These are phyloP conservation scores for Cyphomyrmex costatus DNA, from an alignment of 1,140 invertebrate species.

Conservation along the genomic window DNA sequence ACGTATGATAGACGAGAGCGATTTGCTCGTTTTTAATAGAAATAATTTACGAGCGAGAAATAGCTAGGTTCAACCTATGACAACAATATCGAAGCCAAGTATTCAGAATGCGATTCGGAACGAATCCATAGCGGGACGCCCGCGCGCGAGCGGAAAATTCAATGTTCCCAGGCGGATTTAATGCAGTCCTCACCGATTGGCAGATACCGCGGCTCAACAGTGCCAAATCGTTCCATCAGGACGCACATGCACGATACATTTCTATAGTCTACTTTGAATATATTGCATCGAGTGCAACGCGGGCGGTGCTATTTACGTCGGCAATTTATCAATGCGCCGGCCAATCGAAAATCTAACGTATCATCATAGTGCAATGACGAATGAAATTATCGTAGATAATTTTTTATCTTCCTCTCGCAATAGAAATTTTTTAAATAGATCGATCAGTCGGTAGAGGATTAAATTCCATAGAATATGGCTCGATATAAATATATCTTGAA, in stretches of 20 bases:
- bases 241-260: slow-evolving; percentile 55
- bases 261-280: slow-evolving; percentile 65
- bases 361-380: slow-evolving; percentile 57
- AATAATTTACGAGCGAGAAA: slow-evolving; percentile 22
- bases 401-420: slow-evolving; percentile 23
- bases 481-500: background rate
- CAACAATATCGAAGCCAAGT: slow-evolving; percentile 18
- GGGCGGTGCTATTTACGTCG: slow-evolving; percentile 47
- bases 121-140: slow-evolving; percentile 33
- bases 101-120: slow-evolving; percentile 25
- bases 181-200: slow-evolving; percentile 76
- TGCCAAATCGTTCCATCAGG: slow-evolving; percentile 75
- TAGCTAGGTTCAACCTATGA: background rate
- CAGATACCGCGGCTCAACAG: slow-evolving; percentile 72
- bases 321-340: slow-evolving; percentile 50
- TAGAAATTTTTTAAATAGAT: background rate
- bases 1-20: background rate
- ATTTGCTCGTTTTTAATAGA: background rate
- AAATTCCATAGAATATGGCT: background rate
- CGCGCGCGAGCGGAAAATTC: slow-evolving; percentile 69
- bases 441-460: background rate
- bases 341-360: slow-evolving; percentile 62
- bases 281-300: slow-evolving; percentile 50
- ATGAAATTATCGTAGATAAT: slow-evolving; percentile 52
- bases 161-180: slow-evolving; percentile 72